These are phyloP conservation scores for Eunapius fragilis DNA, from an alignment of 37 sponge, comb jelly and placozoan species.

Conservation along the genomic window DNA sequence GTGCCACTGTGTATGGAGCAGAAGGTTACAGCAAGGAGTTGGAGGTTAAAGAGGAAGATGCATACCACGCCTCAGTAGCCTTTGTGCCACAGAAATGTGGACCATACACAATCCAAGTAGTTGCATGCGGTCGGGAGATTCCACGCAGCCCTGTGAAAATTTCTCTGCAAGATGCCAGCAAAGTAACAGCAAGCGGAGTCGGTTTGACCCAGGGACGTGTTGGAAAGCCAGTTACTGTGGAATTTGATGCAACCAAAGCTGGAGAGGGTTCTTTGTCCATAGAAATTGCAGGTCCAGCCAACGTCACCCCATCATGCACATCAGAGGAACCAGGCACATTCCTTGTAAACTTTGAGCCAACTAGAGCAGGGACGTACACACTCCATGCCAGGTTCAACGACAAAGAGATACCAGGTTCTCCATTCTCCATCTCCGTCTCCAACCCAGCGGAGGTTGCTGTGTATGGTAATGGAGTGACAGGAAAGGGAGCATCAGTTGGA, in stretches of 20 bases:
- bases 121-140: slow-evolving; percentile 53
- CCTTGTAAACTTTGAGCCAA: slow-evolving; percentile 56
- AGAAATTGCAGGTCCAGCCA: slow-evolving; percentile 60
- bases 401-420: slow-evolving; percentile 77
- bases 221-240: slow-evolving; percentile 48
- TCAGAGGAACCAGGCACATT: slow-evolving; percentile 68
- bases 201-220: slow-evolving; percentile 52
- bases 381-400: slow-evolving; percentile 59
- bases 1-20: slow-evolving; percentile 61
- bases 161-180: slow-evolving; percentile 54
- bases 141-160: slow-evolving; percentile 57
- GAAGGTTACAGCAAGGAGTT: slow-evolving; percentile 45
- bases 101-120: slow-evolving; percentile 51
- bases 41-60: slow-evolving; percentile 36
- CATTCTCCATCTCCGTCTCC: slow-evolving; percentile 74
- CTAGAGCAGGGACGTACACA: slow-evolving; percentile 66
- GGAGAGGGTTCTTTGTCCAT: slow-evolving; percentile 77
- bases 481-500: slow-evolving; percentile 71
- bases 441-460: slow-evolving; percentile 78
- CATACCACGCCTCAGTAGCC: slow-evolving; percentile 14
- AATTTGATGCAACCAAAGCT: slow-evolving; percentile 74
- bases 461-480: slow-evolving; percentile 88
- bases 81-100: slow-evolving; percentile 70
- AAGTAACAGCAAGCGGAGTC: slow-evolving; percentile 60
- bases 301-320: slow-evolving; percentile 25